Evolutionary conservation across 37 sponge, comb jelly and placozoan genomes (phyloP), one percentile per base, ranked within the genome.

Genomic region (Mnemiopsis leidyi): DNA sequence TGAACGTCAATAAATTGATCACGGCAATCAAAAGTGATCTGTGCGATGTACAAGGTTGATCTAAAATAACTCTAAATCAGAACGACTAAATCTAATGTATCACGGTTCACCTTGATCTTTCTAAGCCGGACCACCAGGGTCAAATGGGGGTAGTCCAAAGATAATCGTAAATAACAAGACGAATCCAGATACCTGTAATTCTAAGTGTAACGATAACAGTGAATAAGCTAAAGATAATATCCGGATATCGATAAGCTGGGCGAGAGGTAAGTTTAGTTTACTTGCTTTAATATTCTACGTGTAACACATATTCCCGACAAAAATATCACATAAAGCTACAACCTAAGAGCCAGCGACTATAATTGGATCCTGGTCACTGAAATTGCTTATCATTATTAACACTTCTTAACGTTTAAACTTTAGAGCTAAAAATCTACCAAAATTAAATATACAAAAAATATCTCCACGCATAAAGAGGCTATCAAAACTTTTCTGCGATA

Each of bases 361-460:
- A 48, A 48, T n/a, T n/a, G n/a, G n/a, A n/a, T 48, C 61, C 61
- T 48, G 61, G 61, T 48, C 61, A 48, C 61, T 48, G 61, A 48
- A 5, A 48, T 48, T 18, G 61, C 61, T 48, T 13, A 5, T 48
- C 13, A 48, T 48, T 48, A 48, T 48, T 48, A 48, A 48, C 61
- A 48, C 9, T 48, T 48, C 61, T 48, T 48, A 48, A 48, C 13
- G 61, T 48, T 48, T 48, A 48, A 48, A 48, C 61, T 48, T 48
- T 48, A 34, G 33, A 77, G 79, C 79, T 77, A 77, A 77, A 77
- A 77, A 77, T 77, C 79, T 77, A 77, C 79, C 79, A 77, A 77
- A 77, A 31, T 77, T 77, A 34, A 77, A 34, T 77, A 77, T 48
- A 48, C 61, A 48, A 48, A 48, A 48, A 48, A 48, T 48, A 48